phyloP scores from a whole-genome alignment of 2,888 invertebrate genomes.

The Scaptomyza caliginosa region DNA sequence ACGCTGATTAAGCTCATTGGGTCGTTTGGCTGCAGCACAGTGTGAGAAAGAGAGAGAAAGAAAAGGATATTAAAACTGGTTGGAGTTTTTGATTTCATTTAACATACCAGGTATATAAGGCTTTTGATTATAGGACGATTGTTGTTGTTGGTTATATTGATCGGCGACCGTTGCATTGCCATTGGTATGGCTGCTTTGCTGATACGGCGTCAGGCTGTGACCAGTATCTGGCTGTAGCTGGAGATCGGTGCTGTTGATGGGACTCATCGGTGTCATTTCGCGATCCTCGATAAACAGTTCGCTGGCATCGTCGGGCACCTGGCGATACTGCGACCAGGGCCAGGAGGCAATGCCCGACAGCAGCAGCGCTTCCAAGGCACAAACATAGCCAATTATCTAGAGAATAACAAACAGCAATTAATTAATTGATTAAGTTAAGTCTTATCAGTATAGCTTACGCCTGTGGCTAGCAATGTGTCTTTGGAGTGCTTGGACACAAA shows the following conservation, averaged over 20 bases:
- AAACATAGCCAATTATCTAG: conserved; percentile 87
- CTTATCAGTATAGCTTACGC: conserved; percentile 84
- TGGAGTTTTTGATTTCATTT: too few species aligned
- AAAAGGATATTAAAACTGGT: too few species aligned
- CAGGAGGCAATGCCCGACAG: conserved; percentile 86
- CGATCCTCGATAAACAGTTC: conserved; percentile 86
- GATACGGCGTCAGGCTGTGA: conserved; percentile 73
- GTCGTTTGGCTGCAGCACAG: conserved; percentile 82
- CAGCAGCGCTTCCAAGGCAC: conserved; percentile 86
- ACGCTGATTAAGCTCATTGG: conserved; percentile 84
- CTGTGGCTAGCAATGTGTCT: conserved; percentile 88
- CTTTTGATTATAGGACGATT: conserved; percentile 84
- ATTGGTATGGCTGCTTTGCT: conserved; percentile 73
- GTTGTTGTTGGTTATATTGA: conserved; percentile 84
- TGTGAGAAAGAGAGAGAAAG: background rate
- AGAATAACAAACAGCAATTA: background rate
- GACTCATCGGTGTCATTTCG: conserved; percentile 85
- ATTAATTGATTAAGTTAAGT: background rate
- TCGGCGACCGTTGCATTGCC: conserved; percentile 76
- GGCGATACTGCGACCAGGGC: conserved; percentile 86
- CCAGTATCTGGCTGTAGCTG: conserved; percentile 78
- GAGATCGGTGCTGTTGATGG: conserved; percentile 83
- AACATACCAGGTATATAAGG: conserved; percentile 84
- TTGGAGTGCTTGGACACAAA: conserved; percentile 90
- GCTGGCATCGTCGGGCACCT: conserved; percentile 87